Evolutionary conservation across 2,888 invertebrate species (phyloP).

Genomic region (Argyresthia albistria): DNA sequence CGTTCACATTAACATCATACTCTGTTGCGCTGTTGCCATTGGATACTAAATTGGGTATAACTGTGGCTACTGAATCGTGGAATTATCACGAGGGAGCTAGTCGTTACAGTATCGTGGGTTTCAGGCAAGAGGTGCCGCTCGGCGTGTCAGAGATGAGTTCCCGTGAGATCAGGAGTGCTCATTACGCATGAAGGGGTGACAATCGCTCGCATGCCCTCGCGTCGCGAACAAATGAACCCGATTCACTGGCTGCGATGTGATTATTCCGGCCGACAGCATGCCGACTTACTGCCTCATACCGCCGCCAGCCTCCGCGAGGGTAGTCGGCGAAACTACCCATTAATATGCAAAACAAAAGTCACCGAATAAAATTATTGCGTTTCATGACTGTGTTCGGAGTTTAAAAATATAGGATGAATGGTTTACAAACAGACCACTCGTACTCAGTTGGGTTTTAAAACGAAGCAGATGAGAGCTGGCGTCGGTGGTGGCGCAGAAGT

Average conservation of each 20-base stretch:
- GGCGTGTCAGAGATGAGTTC: conserved; percentile 1
- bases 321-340: conserved; percentile 26
- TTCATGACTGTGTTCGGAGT: conserved; percentile 21
- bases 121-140: too few species aligned
- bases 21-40: too few species aligned
- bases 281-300: conserved; percentile 21
- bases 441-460: not conserved
- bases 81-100: too few species aligned
- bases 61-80: too few species aligned
- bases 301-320: conserved; percentile 21
- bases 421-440: too few species aligned
- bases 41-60: too few species aligned
- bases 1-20: too few species aligned
- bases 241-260: conserved; percentile 22
- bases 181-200: conserved; percentile 24
- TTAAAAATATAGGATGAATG: not conserved
- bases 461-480: not conserved
- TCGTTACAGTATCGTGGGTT: too few species aligned
- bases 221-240: conserved; percentile 30
- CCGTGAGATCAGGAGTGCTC: conserved; percentile 22
- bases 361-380: conserved; percentile 23
- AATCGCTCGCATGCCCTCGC: conserved; percentile 17
- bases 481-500: conserved; percentile 1
- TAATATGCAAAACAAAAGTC: conserved; percentile 52
- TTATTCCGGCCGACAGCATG: conserved; percentile 33